Conservation (phyloP, 1,140 invertebrate genomes). For the Brachionus manjavacas region DNA sequence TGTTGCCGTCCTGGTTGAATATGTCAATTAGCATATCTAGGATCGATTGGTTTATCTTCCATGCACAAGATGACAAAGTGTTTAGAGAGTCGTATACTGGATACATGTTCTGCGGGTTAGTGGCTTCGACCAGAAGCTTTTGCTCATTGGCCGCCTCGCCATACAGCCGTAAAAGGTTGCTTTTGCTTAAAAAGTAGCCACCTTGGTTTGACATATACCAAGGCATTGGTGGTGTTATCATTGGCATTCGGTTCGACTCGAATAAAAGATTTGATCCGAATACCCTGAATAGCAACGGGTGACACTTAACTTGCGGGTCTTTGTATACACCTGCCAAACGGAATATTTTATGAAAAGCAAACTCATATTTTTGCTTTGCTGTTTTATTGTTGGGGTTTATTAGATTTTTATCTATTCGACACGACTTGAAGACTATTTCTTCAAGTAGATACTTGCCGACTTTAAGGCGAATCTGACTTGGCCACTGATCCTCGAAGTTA, state of each 20-base stretch:
- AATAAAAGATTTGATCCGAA: conserved; percentile 32
- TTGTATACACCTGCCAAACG: conserved; percentile 15
- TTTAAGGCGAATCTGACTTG: not conserved
- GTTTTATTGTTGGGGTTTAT: not conserved
- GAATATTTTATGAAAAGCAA: conserved; percentile 38
- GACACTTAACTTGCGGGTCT: conserved; percentile 21
- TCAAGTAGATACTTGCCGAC: conserved; percentile 11
- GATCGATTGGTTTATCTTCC: conserved; percentile 30
- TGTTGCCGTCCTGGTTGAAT: conserved; percentile 33
- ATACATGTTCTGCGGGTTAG: not conserved
- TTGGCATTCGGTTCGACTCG: conserved; percentile 12
- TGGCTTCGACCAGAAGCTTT: not conserved
- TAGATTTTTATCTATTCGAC: conserved; percentile 14
- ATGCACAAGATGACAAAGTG: conserved; percentile 4
- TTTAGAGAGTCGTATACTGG: conserved; percentile 35
- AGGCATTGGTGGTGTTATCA: conserved; percentile 18
- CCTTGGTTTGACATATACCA: conserved; percentile 4
- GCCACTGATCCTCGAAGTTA: not conserved
- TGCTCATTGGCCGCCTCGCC: not conserved
- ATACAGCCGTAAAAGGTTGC: conserved; percentile 16
- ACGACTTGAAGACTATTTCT: not conserved
- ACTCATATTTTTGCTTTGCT: not conserved
- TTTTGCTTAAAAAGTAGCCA: conserved; percentile 25
- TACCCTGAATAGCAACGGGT: not conserved
- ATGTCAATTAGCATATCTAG: conserved; percentile 24